Evolutionary conservation across 2,797 vertebrate species (phyloP).

Genomic region (Pangasius sanitwongsei): DNA sequence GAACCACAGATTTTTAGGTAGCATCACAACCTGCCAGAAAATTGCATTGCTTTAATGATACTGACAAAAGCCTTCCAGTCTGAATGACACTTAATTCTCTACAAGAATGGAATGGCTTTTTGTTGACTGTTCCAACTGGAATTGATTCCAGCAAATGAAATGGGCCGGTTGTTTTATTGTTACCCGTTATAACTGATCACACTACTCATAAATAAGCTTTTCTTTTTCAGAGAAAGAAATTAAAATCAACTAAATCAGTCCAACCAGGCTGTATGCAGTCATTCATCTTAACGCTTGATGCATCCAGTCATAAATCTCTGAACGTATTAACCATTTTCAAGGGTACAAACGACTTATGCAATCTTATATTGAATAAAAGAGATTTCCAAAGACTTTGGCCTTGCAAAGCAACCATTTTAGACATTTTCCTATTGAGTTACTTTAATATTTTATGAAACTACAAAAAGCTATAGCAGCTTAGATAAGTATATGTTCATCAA

Average conservation of each 20-base stretch:
- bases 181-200: slow-evolving; percentile 62
- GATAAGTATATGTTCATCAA: slow-evolving; percentile 16
- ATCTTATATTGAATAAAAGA: background rate
- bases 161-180: slow-evolving; percentile 63
- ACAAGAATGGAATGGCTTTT: slow-evolving; percentile 48
- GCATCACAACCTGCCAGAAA: slow-evolving; percentile 46
- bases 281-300: slow-evolving; percentile 51
- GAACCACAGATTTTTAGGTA: slow-evolving; percentile 14
- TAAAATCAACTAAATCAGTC: slow-evolving; percentile 44
- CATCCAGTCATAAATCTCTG: slow-evolving; percentile 47
- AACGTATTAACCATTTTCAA: slow-evolving; percentile 25
- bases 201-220: slow-evolving; percentile 54
- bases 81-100: slow-evolving; percentile 41
- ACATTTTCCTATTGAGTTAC: slow-evolving; percentile 16
- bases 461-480: background rate
- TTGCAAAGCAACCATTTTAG: slow-evolving; percentile 17
- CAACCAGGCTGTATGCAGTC: slow-evolving; percentile 12
- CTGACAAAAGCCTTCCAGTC: slow-evolving; percentile 43
- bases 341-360: slow-evolving; percentile 2
- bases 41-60: slow-evolving; percentile 47
- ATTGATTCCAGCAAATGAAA: slow-evolving; percentile 66
- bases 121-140: slow-evolving; percentile 62
- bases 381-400: background rate
- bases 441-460: slow-evolving; percentile 26
- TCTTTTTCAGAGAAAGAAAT: slow-evolving; percentile 46